Evolutionary conservation across 2,113 vertebrate species (phyloP).

Genomic region (Coptodon bakossiorum): DNA sequence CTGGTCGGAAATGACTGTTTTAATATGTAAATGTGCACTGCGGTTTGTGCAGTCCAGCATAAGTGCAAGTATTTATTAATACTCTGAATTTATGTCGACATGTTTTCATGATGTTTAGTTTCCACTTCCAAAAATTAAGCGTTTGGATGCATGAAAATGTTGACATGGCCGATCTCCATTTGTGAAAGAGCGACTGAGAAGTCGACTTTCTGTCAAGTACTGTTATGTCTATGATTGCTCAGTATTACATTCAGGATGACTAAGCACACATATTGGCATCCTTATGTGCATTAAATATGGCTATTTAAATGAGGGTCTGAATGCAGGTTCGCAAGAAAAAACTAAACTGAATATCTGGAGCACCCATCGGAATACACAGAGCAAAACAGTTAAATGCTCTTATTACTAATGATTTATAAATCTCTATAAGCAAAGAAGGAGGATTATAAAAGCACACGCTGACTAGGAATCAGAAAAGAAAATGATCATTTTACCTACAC

Average conservation of each 20-base stretch:
- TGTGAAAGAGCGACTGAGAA: background rate
- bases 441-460: background rate
- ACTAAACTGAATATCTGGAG: background rate
- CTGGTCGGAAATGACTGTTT: slow-evolving; percentile 25
- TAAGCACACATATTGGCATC: background rate
- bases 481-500: background rate
- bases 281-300: background rate
- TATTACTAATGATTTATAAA: background rate
- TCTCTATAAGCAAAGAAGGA: background rate
- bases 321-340: background rate
- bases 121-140: background rate
- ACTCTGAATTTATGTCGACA: background rate
- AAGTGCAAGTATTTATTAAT: background rate
- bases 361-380: background rate
- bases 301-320: background rate
- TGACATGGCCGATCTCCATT: background rate
- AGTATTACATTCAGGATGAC: background rate
- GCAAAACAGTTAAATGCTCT: background rate
- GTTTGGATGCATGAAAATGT: background rate
- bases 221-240: background rate
- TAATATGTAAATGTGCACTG: background rate
- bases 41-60: background rate
- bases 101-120: background rate
- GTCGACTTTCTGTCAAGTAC: background rate
- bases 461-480: background rate